Evolutionary conservation across 2,888 invertebrate species (phyloP).

Genomic region (Amphipyra berbera): DNA sequence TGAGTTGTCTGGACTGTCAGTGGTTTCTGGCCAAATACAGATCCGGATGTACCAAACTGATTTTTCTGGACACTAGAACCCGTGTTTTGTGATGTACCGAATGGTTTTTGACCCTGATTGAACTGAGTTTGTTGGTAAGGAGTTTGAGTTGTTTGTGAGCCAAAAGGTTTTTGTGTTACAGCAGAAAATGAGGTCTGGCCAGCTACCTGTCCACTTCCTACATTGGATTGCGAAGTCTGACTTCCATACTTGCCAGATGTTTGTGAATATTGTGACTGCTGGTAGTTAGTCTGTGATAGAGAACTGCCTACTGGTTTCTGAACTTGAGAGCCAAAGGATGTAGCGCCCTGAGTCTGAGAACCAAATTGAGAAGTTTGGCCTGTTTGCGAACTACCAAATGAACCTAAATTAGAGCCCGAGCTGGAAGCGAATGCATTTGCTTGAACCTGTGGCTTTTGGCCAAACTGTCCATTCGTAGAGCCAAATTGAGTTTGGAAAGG

Average conservation of each 20-base stretch:
- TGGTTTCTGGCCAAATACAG: slow-evolving; percentile 10
- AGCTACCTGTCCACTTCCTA: slow-evolving; percentile 37
- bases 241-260: slow-evolving; percentile 14
- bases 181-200: slow-evolving; percentile 45
- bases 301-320: slow-evolving; percentile 39
- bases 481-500: slow-evolving; percentile 11
- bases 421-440: slow-evolving; percentile 38
- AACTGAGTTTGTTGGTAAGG: slow-evolving; percentile 4
- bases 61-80: slow-evolving; percentile 13
- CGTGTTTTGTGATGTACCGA: slow-evolving; percentile 3
- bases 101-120: slow-evolving; percentile 28
- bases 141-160: neutral
- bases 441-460: slow-evolving; percentile 24
- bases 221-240: slow-evolving; percentile 29
- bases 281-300: slow-evolving; percentile 24
- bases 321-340: slow-evolving; percentile 5
- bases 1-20: neutral
- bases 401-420: slow-evolving; percentile 23
- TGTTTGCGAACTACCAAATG: slow-evolving; percentile 28
- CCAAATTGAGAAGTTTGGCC: slow-evolving; percentile 31
- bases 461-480: slow-evolving; percentile 18
- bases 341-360: slow-evolving; percentile 17
- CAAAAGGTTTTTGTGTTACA: slow-evolving; percentile 45
- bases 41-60: slow-evolving; percentile 22
- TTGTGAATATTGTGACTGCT: slow-evolving; percentile 41